These are phyloP conservation scores for Ganaspis brasiliensis DNA, from an alignment of 2,888 invertebrate species.

Conservation along the genomic window DNA sequence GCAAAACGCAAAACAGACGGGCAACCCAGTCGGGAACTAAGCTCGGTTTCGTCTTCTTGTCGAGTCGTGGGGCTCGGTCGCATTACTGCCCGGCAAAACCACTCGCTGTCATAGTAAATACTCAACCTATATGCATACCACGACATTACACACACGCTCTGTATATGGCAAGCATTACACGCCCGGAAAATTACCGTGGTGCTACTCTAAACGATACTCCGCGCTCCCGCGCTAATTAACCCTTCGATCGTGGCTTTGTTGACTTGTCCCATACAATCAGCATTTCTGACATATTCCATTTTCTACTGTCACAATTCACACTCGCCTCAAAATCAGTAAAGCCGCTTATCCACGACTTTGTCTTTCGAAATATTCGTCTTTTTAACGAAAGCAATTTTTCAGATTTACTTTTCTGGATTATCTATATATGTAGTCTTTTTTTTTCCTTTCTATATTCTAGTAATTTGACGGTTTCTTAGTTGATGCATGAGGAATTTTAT, in stretches of 20 bases:
- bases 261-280: slow-evolving; percentile 7
- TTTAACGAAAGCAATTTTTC: no score
- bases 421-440: no score
- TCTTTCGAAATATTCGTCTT: neutral
- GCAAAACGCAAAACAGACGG: slow-evolving; percentile 64
- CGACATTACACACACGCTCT: slow-evolving; percentile 59
- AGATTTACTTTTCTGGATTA: no score
- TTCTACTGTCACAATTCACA: slow-evolving; percentile 46
- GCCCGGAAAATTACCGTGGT: slow-evolving; percentile 66
- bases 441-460: no score
- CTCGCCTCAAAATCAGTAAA: neutral
- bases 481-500: no score
- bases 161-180: slow-evolving; percentile 57
- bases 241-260: slow-evolving; percentile 57
- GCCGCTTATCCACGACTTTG: slow-evolving; percentile 2
- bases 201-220: slow-evolving; percentile 68
- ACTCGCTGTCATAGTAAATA: slow-evolving; percentile 71
- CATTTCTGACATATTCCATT: neutral
- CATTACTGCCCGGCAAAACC: slow-evolving; percentile 75
- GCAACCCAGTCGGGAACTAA: slow-evolving; percentile 46
- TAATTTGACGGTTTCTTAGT: no score
- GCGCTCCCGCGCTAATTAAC: slow-evolving; percentile 68
- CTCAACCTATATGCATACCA: slow-evolving; percentile 62
- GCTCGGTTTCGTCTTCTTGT: slow-evolving; percentile 69
- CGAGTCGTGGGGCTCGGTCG: slow-evolving; percentile 66